A percentile compares a stretch with the other conserved stretches of the same genome.
Conservation (phyloP, 2,888 invertebrate species). For the Netelia virgata region DNA sequence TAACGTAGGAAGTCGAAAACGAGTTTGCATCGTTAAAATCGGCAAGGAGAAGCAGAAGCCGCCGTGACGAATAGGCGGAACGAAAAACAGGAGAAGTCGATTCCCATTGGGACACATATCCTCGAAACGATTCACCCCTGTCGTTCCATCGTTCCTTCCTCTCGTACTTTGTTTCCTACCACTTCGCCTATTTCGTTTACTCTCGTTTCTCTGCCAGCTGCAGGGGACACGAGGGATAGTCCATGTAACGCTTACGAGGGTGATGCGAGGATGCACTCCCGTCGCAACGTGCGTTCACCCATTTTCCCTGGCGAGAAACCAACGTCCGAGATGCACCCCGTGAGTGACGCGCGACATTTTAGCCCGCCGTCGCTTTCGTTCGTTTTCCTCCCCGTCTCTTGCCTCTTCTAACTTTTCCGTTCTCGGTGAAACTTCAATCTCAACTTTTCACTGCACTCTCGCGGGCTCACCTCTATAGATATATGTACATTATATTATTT, state of each 20-base stretch:
- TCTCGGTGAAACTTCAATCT: conserved; percentile 79
- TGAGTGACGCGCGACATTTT: conserved; percentile 56
- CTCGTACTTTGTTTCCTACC: conserved; percentile 15
- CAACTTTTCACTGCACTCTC: conserved; percentile 76
- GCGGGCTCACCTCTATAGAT: conserved; percentile 19
- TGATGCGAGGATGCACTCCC: conserved; percentile 4
- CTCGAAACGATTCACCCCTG: conserved; percentile 56
- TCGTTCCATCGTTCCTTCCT: conserved; percentile 19
- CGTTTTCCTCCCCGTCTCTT: background rate
- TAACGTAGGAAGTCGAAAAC: conserved; percentile 15
- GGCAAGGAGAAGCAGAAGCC: conserved; percentile 12
- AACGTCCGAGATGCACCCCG: conserved; percentile 58
- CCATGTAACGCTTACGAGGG: conserved; percentile 51
- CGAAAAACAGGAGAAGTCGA: conserved; percentile 59
- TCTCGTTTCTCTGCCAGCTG: conserved; percentile 68
- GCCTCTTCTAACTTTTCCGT: conserved; percentile 77
- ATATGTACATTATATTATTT: background rate
- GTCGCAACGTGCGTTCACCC: conserved; percentile 28
- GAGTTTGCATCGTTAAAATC: conserved; percentile 54
- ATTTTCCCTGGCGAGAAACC: conserved; percentile 50
- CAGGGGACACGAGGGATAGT: conserved; percentile 29
- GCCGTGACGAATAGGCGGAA: conserved; percentile 15
- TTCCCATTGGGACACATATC: conserved; percentile 55
- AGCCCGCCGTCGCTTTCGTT: conserved; percentile 49
- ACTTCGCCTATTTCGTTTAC: conserved; percentile 32